Percentiles rank a stretch among this genome's conserved stretches.
phyloP scores from a whole-genome alignment of 2,797 vertebrate genomes.

The Poeciliopsis presidionis region DNA sequence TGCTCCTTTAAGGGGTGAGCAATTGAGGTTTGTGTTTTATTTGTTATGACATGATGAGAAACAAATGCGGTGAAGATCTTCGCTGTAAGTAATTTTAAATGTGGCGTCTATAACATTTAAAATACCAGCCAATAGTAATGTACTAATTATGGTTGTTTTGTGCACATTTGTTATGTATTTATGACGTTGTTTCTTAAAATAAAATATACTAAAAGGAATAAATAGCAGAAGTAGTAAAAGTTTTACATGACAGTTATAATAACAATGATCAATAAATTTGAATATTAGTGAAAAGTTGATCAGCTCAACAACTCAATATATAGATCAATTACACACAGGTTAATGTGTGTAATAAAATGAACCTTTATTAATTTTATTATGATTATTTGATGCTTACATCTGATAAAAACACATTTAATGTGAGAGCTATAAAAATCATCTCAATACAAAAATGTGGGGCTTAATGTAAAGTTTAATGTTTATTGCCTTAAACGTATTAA shows the following conservation, averaged over 20 bases:
- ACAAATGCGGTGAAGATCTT: constrained; percentile 24
- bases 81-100: constrained; percentile 10
- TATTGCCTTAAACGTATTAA: neutral
- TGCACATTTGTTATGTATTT: neutral
- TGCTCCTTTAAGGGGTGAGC: constrained; percentile 29
- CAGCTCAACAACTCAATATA: neutral
- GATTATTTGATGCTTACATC: neutral
- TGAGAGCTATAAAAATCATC: neutral
- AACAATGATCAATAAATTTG: neutral
- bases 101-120: constrained; percentile 10
- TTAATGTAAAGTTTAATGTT: neutral
- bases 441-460: neutral
- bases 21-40: constrained; percentile 11
- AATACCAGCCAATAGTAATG: neutral
- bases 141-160: neutral
- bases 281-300: neutral
- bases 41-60: constrained; percentile 9
- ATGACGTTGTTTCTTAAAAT: neutral
- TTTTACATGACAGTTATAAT: neutral
- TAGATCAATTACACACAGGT: neutral
- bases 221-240: neutral
- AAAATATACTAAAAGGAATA: neutral
- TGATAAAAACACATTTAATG: neutral
- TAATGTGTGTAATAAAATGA: neutral
- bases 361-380: neutral